These are phyloP conservation scores for Halcyon badia DNA, from an alignment of 2,797 vertebrate genomes.

Conservation along the genomic window DNA sequence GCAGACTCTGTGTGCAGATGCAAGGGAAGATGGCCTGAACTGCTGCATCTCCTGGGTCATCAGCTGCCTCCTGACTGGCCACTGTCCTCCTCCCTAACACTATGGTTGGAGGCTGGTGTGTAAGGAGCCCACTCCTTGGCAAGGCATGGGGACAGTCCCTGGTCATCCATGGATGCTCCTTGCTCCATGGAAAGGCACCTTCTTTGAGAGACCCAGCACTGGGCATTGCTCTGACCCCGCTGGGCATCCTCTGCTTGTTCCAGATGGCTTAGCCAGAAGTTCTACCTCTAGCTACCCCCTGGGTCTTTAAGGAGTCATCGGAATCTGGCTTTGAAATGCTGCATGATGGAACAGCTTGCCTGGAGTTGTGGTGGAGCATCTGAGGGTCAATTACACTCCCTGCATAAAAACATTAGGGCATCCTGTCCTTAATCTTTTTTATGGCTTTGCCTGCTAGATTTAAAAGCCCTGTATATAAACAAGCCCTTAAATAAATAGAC, in stretches of 20 bases:
- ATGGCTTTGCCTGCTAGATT: constrained; percentile 30
- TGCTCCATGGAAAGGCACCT: neutral
- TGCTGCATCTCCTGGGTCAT: neutral
- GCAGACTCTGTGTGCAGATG: fast-evolving
- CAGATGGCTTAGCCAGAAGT: neutral
- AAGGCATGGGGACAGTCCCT: neutral
- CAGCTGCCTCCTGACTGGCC: neutral
- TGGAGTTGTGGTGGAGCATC: neutral
- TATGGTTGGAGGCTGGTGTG: fast-evolving
- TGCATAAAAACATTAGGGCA: constrained; percentile 19
- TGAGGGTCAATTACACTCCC: constrained; percentile 15
- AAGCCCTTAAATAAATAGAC: constrained; percentile 57
- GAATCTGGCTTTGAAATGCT: neutral
- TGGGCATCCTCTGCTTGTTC: neutral
- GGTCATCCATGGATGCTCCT: neutral
- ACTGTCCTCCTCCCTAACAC: neutral
- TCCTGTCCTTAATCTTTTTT: constrained; percentile 48
- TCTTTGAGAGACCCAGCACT: fast-evolving
- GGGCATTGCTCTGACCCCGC: neutral
- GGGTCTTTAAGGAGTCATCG: neutral
- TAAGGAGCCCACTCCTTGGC: fast-evolving
- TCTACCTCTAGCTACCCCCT: neutral
- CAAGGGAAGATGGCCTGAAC: neutral
- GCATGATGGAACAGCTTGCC: neutral
- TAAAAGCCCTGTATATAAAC: constrained; percentile 43